Conservation (phyloP, 2,888 invertebrate species). For the Clivina fossor region DNA sequence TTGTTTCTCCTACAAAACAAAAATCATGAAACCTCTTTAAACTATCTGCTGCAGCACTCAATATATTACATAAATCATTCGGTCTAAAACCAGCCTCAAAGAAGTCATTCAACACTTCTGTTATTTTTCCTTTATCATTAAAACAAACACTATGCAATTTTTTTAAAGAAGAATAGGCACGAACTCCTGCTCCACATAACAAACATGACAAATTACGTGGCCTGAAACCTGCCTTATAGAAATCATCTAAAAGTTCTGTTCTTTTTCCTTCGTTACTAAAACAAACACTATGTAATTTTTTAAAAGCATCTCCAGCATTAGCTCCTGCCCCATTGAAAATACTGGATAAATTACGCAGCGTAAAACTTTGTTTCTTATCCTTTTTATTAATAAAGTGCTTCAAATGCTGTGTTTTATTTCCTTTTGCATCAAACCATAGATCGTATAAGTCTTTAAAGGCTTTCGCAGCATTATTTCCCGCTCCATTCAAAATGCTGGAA, state of each 20-base stretch:
- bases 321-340: slow-evolving; percentile 14
- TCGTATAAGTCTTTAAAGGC: slow-evolving; percentile 17
- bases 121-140: slow-evolving; percentile 16
- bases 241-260: slow-evolving; percentile 20
- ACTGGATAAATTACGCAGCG: slow-evolving; percentile 32
- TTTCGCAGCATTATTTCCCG: slow-evolving; percentile 17
- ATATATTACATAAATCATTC: slow-evolving; percentile 41
- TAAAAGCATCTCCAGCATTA: slow-evolving; percentile 17
- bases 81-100: slow-evolving; percentile 21
- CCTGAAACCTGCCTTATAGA: slow-evolving; percentile 17
- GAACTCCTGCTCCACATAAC: slow-evolving; percentile 39
- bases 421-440: no score
- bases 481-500: slow-evolving; percentile 12
- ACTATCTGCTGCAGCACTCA: slow-evolving; percentile 41
- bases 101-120: slow-evolving; percentile 13
- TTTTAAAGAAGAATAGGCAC: slow-evolving; percentile 42
- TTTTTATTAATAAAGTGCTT: slow-evolving; percentile 38
- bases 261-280: slow-evolving; percentile 13
- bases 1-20: slow-evolving; percentile 40
- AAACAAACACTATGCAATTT: slow-evolving; percentile 17
- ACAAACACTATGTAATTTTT: slow-evolving; percentile 15
- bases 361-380: slow-evolving; percentile 39
- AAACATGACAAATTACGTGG: slow-evolving; percentile 39
- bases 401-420: slow-evolving; percentile 31
- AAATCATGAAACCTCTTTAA: slow-evolving; percentile 40